Evolutionary conservation across 2,797 vertebrate genomes (phyloP), one percentile per base, ranked within the genome.

Genomic region (Caiman crocodilus): DNA sequence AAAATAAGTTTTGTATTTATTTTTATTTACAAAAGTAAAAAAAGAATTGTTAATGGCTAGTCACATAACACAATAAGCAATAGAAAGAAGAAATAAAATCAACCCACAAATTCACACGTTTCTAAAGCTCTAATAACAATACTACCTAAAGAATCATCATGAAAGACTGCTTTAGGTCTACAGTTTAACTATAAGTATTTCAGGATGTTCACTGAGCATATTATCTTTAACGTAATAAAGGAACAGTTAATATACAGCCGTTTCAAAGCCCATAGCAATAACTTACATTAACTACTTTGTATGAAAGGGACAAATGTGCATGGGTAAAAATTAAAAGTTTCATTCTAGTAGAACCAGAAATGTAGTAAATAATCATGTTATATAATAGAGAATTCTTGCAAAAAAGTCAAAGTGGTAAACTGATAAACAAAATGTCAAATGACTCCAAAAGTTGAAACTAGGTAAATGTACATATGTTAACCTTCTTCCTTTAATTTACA

Each of bases 41-140:
- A 50, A 50, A 50, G 42, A 50, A 50, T 10, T 50, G 11, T 32
- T 59, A 60, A 59, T 77, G 60, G 18, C 12, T 76, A 15, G 77
- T 77, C 84, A 32, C 21, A 85, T 79, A 88, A 77, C 57, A 60
- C 15, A 83, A 80, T 13, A 77, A 1, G 14, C n/a, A 84, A 35
- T 71, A 81, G 69, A 92, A 77, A 15, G 15, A 25, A 77, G 23
- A 94, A 86, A 20, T 1, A 74, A 28, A 2, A 4, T 63, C 10
- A 86, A 76, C 35, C 79, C 14, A 90, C 84, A 73, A 87, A 55
- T 12, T 23, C 87, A 63, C 82, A 67, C n/a, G 65, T 79, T 91
- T 25, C 73, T 50, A 85, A 20, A 88, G 7, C 11, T 76, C 65
- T 74, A 86, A 23, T n/a, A 83, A 32, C 26, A 4, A n/a, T 87